Conservation (phyloP, 2,888 invertebrate species). For the Caenorhabditis imperialis region DNA sequence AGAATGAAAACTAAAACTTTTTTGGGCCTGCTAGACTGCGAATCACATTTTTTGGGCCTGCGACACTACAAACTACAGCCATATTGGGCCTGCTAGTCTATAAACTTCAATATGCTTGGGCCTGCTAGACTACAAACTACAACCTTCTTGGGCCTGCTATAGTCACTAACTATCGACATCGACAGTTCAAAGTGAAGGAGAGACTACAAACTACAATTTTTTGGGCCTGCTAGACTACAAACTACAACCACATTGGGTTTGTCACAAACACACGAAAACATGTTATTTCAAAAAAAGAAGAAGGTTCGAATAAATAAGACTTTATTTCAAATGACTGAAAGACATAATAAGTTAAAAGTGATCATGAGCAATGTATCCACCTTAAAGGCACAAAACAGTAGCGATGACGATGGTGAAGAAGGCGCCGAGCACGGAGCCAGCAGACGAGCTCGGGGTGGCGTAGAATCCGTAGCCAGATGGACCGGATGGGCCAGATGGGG, state of each 20-base stretch:
- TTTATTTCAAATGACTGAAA: too few relatives aligned
- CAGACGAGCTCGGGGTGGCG: not conserved
- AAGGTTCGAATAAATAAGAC: not conserved
- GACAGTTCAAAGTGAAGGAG: not conserved
- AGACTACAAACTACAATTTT: constrained; percentile 7
- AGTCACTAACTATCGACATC: not conserved
- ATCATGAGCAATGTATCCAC: too few relatives aligned
- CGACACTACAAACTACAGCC: not conserved
- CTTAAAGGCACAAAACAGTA: constrained; percentile 28
- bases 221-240: not conserved
- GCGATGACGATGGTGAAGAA: constrained; percentile 23
- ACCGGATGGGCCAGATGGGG: too few relatives aligned
- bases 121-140: not conserved
- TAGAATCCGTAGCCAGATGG: too few relatives aligned
- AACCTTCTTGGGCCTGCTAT: not conserved
- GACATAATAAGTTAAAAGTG: not conserved
- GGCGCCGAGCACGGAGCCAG: constrained; percentile 2
- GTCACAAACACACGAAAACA: constrained; percentile 2
- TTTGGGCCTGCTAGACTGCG: too few relatives aligned
- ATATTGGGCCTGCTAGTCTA: too few relatives aligned
- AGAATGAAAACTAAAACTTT: too few relatives aligned
- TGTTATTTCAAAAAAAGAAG: not conserved
- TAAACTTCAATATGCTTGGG: not conserved
- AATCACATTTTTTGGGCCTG: not conserved
- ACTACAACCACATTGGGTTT: too few relatives aligned